phyloP scores from a whole-genome alignment of 2,888 invertebrate genomes.

The Hydrotaea cyrtoneurina region DNA sequence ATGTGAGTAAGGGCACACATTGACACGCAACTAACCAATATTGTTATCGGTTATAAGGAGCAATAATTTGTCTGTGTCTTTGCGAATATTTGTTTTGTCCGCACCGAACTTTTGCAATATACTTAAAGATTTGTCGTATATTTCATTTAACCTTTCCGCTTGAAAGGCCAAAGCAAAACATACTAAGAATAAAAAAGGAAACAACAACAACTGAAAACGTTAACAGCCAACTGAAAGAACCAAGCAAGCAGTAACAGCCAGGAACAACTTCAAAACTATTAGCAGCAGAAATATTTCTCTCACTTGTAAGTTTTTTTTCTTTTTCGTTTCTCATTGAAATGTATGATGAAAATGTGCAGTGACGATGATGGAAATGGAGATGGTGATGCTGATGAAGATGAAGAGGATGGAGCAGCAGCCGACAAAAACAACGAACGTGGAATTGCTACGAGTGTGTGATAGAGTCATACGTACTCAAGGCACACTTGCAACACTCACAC shows the following conservation, averaged over 20 bases:
- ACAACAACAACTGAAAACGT: conserved; percentile 13
- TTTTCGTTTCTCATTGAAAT: background rate
- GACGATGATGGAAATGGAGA: background rate
- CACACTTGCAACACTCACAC: conserved; percentile 46
- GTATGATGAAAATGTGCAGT: background rate
- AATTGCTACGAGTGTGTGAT: conserved; percentile 8
- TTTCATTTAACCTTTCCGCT: conserved; percentile 43
- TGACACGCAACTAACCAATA: too few relatives aligned
- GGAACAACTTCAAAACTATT: conserved; percentile 25
- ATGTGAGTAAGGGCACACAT: background rate
- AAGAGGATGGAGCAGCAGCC: background rate
- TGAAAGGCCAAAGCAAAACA: background rate
- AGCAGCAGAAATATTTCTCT: conserved; percentile 2
- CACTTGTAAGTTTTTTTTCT: background rate
- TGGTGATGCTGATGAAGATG: background rate
- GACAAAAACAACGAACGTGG: background rate
- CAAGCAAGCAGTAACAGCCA: too few relatives aligned
- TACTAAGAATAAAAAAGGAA: too few relatives aligned
- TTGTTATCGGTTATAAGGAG: conserved; percentile 30
- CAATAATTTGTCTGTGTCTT: conserved; percentile 53
- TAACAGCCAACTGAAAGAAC: background rate
- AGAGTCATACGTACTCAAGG: background rate
- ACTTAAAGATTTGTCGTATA: conserved; percentile 50
- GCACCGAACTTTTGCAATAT: conserved; percentile 41
- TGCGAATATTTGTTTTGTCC: background rate